These are phyloP conservation scores for Bovichtus variegatus DNA, from an alignment of 2,797 vertebrate species.

Conservation along the genomic window DNA sequence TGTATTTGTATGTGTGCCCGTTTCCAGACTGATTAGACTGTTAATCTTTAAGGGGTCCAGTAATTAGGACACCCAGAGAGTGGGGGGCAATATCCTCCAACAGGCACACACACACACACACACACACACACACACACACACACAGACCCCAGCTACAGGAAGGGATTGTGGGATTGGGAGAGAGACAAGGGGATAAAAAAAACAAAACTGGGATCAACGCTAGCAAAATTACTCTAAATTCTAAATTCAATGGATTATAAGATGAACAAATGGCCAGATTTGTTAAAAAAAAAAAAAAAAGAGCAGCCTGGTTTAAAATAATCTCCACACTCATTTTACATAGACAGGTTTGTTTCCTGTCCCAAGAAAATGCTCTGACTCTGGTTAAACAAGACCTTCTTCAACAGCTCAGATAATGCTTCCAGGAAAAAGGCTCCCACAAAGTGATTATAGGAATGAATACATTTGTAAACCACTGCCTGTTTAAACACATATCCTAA, in stretches of 20 bases:
- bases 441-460: background rate
- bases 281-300: conserved; percentile 4
- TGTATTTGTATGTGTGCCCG: background rate
- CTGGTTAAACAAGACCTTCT: background rate
- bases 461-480: background rate
- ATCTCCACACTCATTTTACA: background rate
- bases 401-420: background rate
- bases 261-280: background rate
- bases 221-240: background rate
- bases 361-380: background rate
- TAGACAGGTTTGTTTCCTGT: background rate
- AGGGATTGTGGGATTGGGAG: background rate
- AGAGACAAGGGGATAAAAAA: background rate
- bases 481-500: background rate
- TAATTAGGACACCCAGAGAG: conserved; percentile 51
- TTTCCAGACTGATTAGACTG: conserved; percentile 31
- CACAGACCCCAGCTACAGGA: conserved; percentile 30
- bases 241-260: background rate
- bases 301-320: background rate
- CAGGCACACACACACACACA: conserved; percentile 22
- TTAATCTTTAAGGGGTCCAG: conserved; percentile 44
- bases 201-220: background rate
- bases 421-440: background rate
- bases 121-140: conserved; percentile 27
- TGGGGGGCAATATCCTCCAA: conserved; percentile 9